Percentiles rank a stretch among this genome's conserved stretches.
Conservation (phyloP, 2,888 invertebrate genomes). For the Drosophila algonquin region DNA sequence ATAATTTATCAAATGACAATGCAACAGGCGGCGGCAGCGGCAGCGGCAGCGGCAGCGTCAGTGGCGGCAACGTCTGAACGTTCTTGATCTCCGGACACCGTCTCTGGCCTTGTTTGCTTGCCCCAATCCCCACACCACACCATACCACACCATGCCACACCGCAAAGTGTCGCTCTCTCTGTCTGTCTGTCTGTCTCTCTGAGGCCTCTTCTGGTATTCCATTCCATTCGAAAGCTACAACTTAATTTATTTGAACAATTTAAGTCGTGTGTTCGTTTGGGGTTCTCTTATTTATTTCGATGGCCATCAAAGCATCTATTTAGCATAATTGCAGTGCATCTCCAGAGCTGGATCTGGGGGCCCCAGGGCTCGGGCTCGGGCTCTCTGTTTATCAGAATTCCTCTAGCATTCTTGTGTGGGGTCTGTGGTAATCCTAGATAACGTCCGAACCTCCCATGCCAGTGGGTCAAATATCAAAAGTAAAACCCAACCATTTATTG, state of each 20-base stretch:
- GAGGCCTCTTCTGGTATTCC: constrained; percentile 1
- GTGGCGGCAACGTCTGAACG: constrained; percentile 67
- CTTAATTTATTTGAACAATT: constrained; percentile 80
- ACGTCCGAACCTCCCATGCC: not conserved
- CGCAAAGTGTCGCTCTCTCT: constrained; percentile 7
- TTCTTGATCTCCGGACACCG: constrained; percentile 48
- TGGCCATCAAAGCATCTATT: constrained; percentile 72
- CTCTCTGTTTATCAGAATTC: not conserved
- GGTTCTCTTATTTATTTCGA: constrained; percentile 72
- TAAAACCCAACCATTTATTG: constrained; percentile 35
- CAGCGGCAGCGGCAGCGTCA: constrained; percentile 10
- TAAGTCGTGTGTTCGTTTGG: constrained; percentile 57
- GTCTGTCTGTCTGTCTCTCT: not conserved
- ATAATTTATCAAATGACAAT: constrained; percentile 81
- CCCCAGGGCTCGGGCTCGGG: too few relatives aligned
- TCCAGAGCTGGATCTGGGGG: constrained; percentile 10
- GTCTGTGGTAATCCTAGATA: constrained; percentile 44
- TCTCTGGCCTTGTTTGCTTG: constrained; percentile 62
- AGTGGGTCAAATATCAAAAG: constrained; percentile 39
- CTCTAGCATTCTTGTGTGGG: constrained; percentile 28
- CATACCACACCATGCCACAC: constrained; percentile 19
- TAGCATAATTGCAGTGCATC: constrained; percentile 67
- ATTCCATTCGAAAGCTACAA: constrained; percentile 73
- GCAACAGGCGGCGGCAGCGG: constrained; percentile 39
- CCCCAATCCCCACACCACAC: constrained; percentile 69